Evolutionary conservation across 35 echinoderm and acorn worm species (phyloP), one percentile per base, ranked within the genome.

Genomic region (Acanthaster planci): DNA sequence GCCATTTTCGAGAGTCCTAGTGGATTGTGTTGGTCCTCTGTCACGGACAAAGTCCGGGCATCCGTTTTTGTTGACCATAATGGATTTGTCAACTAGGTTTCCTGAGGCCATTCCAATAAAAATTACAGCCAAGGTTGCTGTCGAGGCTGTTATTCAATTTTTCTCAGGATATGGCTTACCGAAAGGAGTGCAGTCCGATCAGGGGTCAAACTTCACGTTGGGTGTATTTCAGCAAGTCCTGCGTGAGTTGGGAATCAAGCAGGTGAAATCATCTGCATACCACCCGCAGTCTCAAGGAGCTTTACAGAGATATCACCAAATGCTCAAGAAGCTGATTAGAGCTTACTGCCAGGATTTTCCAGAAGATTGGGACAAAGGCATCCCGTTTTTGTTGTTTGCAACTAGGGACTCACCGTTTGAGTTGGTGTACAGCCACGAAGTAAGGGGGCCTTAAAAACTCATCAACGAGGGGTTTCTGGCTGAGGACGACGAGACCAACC

Each of bases 251-350:
- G 58, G 47, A 30, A 88, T 92, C 77, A 26, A 77, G 17, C 90
- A 92, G 39, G 35, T 40, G 34, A 88, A 19, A 7, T 90, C 88
- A 8, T 72, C 50, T 81, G 84, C 93, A 15, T 85, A 91, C 68
- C 93, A 88, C 50, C 88, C 86, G 19, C 31, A 89, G 35, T 75
- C 52, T 50, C 93, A 95, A 60, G 80, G 93, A 18, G 80, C 85
- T 1, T 39, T 91, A 9, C 84, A 95, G 40, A 30, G 84, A 14
- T 95, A 87, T 37, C 85, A 90, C 26, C 88, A 95, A 84, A 95
- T 78, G 5, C 32, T 95, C 15, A 95, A 95, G 80, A 91, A 7
- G 31, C 90, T 95, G 88, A 77, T 95, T 6, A 90, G 84, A 55
- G 67, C 93, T 19, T 95, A 90, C 55, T 87, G 88, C 75, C 37